A percentile compares a stretch with the other conserved stretches of the same genome.
These are phyloP conservation scores for Cataglyphis albicans DNA, from an alignment of 2,888 invertebrate species.

Conservation along the genomic window DNA sequence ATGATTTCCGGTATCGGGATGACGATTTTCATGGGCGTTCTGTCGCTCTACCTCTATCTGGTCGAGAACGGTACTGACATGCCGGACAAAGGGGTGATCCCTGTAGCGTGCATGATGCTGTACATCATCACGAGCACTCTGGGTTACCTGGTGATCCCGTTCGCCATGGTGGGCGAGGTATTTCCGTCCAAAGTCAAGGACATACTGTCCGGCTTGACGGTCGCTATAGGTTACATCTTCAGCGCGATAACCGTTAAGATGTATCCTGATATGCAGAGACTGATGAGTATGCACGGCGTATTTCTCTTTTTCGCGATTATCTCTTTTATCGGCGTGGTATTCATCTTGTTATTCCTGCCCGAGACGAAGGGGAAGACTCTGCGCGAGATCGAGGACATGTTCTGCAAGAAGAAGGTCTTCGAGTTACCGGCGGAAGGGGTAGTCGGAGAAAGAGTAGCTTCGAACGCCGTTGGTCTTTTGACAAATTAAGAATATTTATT, in stretches of 20 bases:
- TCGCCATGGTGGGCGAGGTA: slow-evolving; percentile 88
- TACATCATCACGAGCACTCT: slow-evolving; percentile 87
- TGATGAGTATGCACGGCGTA: slow-evolving; percentile 86
- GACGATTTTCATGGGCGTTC: slow-evolving; percentile 86
- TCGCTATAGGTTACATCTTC: slow-evolving; percentile 87
- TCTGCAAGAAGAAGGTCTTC: slow-evolving; percentile 72
- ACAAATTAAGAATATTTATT: slow-evolving; percentile 17
- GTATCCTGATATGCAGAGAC: slow-evolving; percentile 85
- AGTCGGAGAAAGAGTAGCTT: slow-evolving; percentile 28
- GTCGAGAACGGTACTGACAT: slow-evolving; percentile 77
- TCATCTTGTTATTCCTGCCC: slow-evolving; percentile 86
- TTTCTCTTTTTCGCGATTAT: slow-evolving; percentile 87
- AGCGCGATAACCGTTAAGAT: slow-evolving; percentile 87
- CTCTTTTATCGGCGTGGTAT: slow-evolving; percentile 86
- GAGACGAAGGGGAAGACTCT: slow-evolving; percentile 88
- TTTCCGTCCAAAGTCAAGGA: slow-evolving; percentile 87
- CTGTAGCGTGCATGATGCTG: slow-evolving; percentile 85
- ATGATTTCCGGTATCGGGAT: slow-evolving; percentile 88
- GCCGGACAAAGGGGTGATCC: slow-evolving; percentile 81
- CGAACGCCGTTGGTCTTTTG: not conserved
- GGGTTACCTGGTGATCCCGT: slow-evolving; percentile 88
- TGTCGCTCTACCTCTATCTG: slow-evolving; percentile 86
- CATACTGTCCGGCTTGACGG: slow-evolving; percentile 86
- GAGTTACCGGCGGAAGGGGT: slow-evolving; percentile 38
- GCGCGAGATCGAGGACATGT: slow-evolving; percentile 87